A percentile compares a stretch with the other conserved stretches of the same genome.
Evolutionary conservation across 2,113 vertebrate species (phyloP).

Genomic region (Elephas maximus): DNA sequence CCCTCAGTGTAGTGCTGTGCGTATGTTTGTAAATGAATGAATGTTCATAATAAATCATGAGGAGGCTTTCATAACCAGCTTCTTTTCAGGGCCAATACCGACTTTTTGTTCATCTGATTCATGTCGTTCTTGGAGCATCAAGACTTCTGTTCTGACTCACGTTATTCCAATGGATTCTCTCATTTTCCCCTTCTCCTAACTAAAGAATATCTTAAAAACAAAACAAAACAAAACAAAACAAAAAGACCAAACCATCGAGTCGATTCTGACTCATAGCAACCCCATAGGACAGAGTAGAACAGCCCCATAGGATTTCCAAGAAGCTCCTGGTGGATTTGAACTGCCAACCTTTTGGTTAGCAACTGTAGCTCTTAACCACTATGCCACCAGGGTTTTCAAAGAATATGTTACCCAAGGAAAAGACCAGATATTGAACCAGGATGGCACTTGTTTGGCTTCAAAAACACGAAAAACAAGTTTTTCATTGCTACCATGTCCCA

Average conservation of each 20-base stretch:
- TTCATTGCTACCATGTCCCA: background rate
- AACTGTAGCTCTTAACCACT: too few relatives aligned
- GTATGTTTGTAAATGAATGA: background rate
- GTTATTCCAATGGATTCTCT: background rate
- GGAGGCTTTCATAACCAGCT: background rate
- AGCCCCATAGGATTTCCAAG: too few relatives aligned
- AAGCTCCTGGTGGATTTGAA: too few relatives aligned
- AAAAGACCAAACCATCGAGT: too few relatives aligned
- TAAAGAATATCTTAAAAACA: background rate
- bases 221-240: too few relatives aligned
- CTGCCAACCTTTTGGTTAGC: too few relatives aligned
- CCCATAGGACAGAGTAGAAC: too few relatives aligned
- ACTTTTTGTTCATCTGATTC: conserved; percentile 52
- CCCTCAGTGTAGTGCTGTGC: background rate
- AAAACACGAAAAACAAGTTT: conserved; percentile 37
- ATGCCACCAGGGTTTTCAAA: background rate
- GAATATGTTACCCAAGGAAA: background rate
- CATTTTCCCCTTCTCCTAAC: conserved; percentile 16
- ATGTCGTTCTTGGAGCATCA: background rate
- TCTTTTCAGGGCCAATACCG: conserved; percentile 1
- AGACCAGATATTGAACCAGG: background rate
- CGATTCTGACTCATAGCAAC: too few relatives aligned
- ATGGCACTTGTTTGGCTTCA: background rate
- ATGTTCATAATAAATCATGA: background rate
- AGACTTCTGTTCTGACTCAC: background rate